Conservation (phyloP, 2,113 vertebrate genomes). For the Xyrauchen texanus region DNA sequence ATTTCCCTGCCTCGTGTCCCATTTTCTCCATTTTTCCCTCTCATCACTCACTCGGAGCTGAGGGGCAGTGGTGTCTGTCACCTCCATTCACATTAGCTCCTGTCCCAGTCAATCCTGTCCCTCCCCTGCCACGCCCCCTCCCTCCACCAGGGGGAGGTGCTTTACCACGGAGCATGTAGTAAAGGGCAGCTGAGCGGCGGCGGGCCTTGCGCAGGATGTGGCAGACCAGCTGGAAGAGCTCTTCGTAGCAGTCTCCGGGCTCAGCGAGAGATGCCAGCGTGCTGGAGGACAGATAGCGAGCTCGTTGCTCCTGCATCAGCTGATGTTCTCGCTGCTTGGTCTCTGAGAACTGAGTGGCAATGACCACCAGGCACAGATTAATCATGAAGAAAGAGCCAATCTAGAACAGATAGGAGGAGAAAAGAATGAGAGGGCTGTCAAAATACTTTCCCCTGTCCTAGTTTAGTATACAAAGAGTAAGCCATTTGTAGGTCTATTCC, state of each 20-base stretch:
- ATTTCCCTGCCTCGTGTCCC: background rate
- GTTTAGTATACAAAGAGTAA: too few species aligned
- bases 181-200: conserved; percentile 87
- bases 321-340: conserved; percentile 98
- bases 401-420: conserved; percentile 60
- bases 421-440: background rate
- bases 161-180: conserved; percentile 84
- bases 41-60: conserved; percentile 65
- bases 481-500: too few species aligned
- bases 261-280: conserved; percentile 93
- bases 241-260: conserved; percentile 95
- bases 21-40: background rate
- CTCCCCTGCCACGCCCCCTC: conserved; percentile 54
- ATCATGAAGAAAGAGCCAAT: conserved; percentile 90
- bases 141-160: conserved; percentile 70
- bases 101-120: conserved; percentile 30
- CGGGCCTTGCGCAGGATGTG: conserved; percentile 94
- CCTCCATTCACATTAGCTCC: conserved; percentile 67
- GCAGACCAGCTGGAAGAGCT: conserved; percentile 95
- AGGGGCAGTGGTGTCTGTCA: conserved; percentile 64
- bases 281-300: conserved; percentile 92
- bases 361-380: conserved; percentile 98
- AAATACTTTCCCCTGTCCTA: too few species aligned
- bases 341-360: conserved; percentile 97
- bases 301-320: conserved; percentile 97